Base-by-base conservation (phyloP, 2,113 vertebrate species). In the Thunnus thynnus region DNA sequence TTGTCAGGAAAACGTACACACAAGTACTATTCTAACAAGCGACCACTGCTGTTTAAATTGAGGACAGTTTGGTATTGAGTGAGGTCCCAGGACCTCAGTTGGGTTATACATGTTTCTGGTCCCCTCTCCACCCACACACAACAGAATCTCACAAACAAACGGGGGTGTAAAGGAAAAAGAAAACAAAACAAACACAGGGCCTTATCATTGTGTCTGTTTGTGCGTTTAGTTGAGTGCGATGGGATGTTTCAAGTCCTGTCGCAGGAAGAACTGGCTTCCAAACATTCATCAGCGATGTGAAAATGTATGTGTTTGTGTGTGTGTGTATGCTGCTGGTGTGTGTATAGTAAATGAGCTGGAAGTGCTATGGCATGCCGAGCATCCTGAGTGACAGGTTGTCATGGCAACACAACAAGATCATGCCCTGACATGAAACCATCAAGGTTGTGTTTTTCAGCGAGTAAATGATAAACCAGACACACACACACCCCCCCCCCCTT, bases 311-410 rank as follows among this genome's bases (percentile, higher is more conserved):
- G 47, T 47, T 63, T 66, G 32, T 71, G 67, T 68, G 55, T 71
- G 48, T 74, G 25, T 76, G 47, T 74, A 27, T 73, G 46, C 67
- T 32, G 32, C 48, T 64, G 65, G 56, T 71, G 63, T 83, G 44
- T 65, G 27, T 22, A 9, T 41, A 36, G 36, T 25, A 17, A 52
- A 76, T 41, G 55, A 67, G 27, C 66, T 77, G 75, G 69, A 72
- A 82, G 68, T 56, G 60, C 46, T 46, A 41, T 55, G 79, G 61
- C 77, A 87, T 70, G 81, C 3, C 0, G 63, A 66, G 83, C 82
- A 81, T 89, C 85, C 78, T 86, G 87, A 85, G 57, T 90, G 85
- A 89, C 83, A 82, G 78, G 88, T 86, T 62, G 85, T 82, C 89
- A 87, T 81, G 81, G 83, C 62, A 87, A 89, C 85, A 82, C 47